phyloP scores from a whole-genome alignment of 2,113 vertebrate species.

The Urocolius indicus region DNA sequence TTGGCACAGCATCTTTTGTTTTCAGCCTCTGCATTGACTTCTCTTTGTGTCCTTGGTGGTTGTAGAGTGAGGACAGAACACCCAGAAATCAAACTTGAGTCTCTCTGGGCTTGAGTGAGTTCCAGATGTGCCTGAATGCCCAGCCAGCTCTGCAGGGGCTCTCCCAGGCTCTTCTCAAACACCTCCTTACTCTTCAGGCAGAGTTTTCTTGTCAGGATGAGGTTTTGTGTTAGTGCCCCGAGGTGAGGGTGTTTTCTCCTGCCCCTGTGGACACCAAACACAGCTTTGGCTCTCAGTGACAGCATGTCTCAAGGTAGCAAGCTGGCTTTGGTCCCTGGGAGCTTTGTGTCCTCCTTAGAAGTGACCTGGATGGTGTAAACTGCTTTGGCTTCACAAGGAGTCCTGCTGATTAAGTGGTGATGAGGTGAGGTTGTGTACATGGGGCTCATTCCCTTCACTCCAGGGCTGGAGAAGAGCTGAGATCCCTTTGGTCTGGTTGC shows the following conservation, averaged over 20 bases:
- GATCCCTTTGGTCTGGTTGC: no score
- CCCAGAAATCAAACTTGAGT: neutral
- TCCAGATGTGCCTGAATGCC: neutral
- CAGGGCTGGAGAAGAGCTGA: rapidly evolving
- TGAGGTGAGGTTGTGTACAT: rapidly evolving
- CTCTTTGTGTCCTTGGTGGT: neutral
- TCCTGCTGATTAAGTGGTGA: neutral
- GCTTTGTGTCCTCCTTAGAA: neutral
- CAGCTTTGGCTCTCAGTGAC: no score
- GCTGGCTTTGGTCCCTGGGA: neutral
- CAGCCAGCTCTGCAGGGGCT: rapidly evolving
- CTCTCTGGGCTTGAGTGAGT: neutral
- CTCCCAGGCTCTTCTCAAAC: neutral
- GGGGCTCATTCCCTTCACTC: neutral
- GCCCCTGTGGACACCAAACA: neutral
- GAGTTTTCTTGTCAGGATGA: neutral
- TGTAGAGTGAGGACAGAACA: neutral
- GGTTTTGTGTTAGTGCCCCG: rapidly evolving
- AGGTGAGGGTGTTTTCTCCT: neutral
- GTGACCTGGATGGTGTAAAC: neutral
- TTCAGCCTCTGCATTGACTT: neutral
- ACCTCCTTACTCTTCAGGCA: neutral
- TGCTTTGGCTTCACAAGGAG: no score
- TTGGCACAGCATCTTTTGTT: neutral
- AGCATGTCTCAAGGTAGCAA: neutral